Conservation (phyloP, 2,888 invertebrate species). For the Ichneumoninae sp. region DNA sequence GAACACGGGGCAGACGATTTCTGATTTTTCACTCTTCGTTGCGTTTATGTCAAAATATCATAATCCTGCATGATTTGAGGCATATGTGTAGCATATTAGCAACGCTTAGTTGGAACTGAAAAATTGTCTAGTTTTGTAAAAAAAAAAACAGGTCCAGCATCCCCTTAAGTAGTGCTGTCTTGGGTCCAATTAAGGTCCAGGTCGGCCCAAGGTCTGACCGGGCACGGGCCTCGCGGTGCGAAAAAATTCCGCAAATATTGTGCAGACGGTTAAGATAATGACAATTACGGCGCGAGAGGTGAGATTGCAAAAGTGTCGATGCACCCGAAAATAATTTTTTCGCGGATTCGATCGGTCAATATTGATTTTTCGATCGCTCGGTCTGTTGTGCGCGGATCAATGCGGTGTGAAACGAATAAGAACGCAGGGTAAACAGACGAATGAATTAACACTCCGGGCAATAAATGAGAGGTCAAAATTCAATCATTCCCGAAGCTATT, state of each 20-base stretch:
- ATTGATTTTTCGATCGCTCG: conserved; percentile 10
- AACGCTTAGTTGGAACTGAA: no score
- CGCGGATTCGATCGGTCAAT: conserved; percentile 8
- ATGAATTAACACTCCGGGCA: neutral
- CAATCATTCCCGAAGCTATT: neutral
- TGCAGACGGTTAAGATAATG: neutral
- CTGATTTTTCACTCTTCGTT: no score
- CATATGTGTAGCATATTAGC: no score
- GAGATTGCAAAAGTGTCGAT: neutral
- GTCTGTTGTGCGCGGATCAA: neutral
- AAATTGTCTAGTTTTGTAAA: no score
- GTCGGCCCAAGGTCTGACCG: conserved; percentile 4
- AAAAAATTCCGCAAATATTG: conserved; percentile 38
- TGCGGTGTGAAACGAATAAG: conserved; percentile 7
- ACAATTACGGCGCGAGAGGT: neutral
- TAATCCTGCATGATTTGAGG: no score
- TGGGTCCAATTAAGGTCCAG: conserved; percentile 12
- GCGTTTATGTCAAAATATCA: no score
- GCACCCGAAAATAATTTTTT: conserved; percentile 11
- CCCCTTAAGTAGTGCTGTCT: neutral
- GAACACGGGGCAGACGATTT: no score
- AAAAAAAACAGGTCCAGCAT: no score
- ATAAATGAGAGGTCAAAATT: neutral
- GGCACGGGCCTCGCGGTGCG: conserved; percentile 2
- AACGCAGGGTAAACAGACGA: neutral